These are phyloP conservation scores for Recurvirostra avosetta DNA, from an alignment of 2,113 vertebrate genomes.

Conservation along the genomic window DNA sequence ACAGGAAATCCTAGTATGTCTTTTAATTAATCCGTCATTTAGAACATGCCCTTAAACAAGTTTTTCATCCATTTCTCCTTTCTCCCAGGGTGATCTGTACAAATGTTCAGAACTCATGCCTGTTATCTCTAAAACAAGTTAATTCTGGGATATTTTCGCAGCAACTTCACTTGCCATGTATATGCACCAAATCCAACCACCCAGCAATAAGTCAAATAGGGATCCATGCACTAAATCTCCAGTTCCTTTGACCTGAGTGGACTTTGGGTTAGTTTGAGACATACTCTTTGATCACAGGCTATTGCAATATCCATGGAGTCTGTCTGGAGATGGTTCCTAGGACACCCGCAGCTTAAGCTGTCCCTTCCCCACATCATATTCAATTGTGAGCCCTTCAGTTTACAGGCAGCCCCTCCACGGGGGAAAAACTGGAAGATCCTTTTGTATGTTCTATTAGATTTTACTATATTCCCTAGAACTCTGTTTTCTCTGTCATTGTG, in stretches of 20 bases:
- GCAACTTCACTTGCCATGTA: background rate
- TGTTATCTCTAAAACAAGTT: background rate
- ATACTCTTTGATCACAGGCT: background rate
- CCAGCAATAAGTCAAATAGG: accelerated
- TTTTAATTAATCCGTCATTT: background rate
- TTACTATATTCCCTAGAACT: background rate
- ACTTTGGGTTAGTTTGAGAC: background rate
- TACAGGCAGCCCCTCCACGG: background rate
- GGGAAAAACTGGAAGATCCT: background rate
- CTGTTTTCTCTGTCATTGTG: background rate
- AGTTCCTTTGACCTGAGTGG: background rate
- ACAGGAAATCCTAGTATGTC: background rate
- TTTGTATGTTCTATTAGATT: background rate
- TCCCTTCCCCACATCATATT: background rate
- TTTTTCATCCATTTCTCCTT: background rate
- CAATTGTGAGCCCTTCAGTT: background rate
- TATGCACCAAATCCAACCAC: background rate
- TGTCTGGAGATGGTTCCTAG: background rate
- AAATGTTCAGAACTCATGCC: background rate
- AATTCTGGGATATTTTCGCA: background rate
- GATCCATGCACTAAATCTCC: background rate
- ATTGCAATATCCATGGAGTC: background rate
- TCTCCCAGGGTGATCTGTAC: background rate
- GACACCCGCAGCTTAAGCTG: accelerated
- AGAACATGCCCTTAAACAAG: background rate